Conservation (phyloP, 2,888 invertebrate genomes). For the Platypus cylindrus region DNA sequence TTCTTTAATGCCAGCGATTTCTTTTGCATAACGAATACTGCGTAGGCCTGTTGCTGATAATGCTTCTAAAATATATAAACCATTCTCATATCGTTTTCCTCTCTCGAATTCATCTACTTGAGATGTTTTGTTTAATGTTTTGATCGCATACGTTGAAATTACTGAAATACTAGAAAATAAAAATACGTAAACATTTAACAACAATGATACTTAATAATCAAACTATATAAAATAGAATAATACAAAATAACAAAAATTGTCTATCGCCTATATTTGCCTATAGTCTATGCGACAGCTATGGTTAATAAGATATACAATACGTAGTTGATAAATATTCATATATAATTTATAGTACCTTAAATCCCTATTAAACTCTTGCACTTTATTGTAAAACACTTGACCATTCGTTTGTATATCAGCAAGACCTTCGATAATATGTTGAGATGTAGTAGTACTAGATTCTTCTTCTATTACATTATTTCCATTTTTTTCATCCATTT, state of each 20-base stretch:
- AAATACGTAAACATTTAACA: too few species aligned
- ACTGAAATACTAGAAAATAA: slow-evolving; percentile 52
- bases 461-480: too few species aligned
- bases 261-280: too few species aligned
- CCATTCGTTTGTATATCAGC: slow-evolving; percentile 62
- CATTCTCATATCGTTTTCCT: slow-evolving; percentile 34
- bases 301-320: slow-evolving; percentile 1
- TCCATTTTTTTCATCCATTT: too few species aligned
- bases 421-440: slow-evolving; percentile 56
- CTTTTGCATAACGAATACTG: slow-evolving; percentile 92
- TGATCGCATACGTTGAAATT: slow-evolving; percentile 53
- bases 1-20: slow-evolving; percentile 67
- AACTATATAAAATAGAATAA: too few species aligned
- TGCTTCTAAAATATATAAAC: slow-evolving; percentile 75
- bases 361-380: slow-evolving; percentile 97
- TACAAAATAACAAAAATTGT: too few species aligned
- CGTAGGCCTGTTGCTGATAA: slow-evolving; percentile 90
- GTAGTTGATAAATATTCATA: slow-evolving; percentile 1
- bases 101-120: slow-evolving; percentile 8
- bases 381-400: slow-evolving; percentile 95
- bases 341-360: slow-evolving; percentile 44
- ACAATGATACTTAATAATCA: too few species aligned
- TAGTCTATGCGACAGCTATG: too few species aligned
- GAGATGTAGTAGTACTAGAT: slow-evolving; percentile 3
- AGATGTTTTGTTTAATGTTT: too few species aligned